Percentiles rank a stretch among this genome's conserved stretches.
phyloP scores from a whole-genome alignment of 1,140 invertebrate genomes.

The Chrysopa pallens region DNA sequence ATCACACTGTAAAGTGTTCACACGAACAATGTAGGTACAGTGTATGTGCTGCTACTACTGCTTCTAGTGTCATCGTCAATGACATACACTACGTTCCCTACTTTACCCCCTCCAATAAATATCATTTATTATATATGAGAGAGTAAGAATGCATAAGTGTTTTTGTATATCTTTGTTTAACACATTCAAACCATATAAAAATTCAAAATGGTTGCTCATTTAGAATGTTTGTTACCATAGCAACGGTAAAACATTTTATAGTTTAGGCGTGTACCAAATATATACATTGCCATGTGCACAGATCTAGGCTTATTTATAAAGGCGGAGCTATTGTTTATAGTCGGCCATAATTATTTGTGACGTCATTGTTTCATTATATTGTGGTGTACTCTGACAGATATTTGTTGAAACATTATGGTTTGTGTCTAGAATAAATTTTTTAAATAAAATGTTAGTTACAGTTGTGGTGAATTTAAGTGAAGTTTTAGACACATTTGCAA shows the following conservation, averaged over 20 bases:
- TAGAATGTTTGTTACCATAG: neutral
- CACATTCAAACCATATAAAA: neutral
- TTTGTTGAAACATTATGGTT: neutral
- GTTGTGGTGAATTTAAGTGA: too few relatives aligned
- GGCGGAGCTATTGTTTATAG: neutral
- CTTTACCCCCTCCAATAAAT: too few relatives aligned
- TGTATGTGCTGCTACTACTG: too few relatives aligned
- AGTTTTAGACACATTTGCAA: too few relatives aligned
- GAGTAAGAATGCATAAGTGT: too few relatives aligned
- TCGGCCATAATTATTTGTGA: neutral
- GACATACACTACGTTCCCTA: too few relatives aligned
- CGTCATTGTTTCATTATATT: neutral
- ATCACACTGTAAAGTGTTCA: too few relatives aligned
- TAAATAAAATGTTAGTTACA: too few relatives aligned
- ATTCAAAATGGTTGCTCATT: neutral
- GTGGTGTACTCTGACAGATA: neutral
- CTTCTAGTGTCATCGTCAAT: too few relatives aligned
- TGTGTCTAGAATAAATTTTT: neutral
- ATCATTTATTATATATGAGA: too few relatives aligned
- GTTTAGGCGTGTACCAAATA: neutral
- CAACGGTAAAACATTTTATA: neutral
- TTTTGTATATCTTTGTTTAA: too few relatives aligned
- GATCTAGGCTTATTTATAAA: neutral
- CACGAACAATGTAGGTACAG: too few relatives aligned
- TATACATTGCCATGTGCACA: neutral